Conservation (phyloP, 1,140 invertebrate genomes). For the Pogonognathellus flavescens region DNA sequence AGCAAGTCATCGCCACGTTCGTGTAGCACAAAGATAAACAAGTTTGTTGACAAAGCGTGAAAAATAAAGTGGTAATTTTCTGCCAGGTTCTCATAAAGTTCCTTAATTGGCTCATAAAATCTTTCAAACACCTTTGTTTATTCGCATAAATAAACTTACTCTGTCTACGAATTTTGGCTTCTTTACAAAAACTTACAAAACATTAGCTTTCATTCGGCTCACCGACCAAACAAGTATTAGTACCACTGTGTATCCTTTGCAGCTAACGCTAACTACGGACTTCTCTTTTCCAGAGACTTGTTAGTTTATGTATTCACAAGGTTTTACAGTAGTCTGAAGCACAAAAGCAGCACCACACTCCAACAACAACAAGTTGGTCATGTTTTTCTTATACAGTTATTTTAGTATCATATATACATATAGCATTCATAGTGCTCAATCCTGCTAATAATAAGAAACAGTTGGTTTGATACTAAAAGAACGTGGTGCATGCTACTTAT, state of each 20-base stretch:
- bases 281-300: neutral
- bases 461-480: too few species aligned
- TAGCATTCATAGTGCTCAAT: too few species aligned
- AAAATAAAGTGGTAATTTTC: conserved; percentile 50
- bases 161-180: conserved; percentile 31
- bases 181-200: conserved; percentile 9
- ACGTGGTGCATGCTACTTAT: too few species aligned
- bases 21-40: conserved; percentile 35
- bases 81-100: conserved; percentile 46
- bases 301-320: neutral
- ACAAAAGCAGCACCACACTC: neutral
- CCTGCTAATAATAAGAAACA: too few species aligned
- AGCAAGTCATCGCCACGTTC: conserved; percentile 2
- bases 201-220: conserved; percentile 28
- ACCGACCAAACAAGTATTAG: conserved; percentile 21
- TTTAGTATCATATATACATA: too few species aligned
- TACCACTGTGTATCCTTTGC: neutral
- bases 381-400: neutral
- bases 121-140: conserved; percentile 50
- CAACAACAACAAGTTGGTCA: conserved; percentile 30
- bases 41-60: conserved; percentile 49
- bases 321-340: neutral
- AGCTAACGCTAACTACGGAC: neutral
- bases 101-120: conserved; percentile 47
- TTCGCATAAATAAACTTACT: conserved; percentile 46